These are phyloP conservation scores for Meandrina meandrites DNA, from an alignment of 92 coral and sea anemone genomes.

Conservation along the genomic window DNA sequence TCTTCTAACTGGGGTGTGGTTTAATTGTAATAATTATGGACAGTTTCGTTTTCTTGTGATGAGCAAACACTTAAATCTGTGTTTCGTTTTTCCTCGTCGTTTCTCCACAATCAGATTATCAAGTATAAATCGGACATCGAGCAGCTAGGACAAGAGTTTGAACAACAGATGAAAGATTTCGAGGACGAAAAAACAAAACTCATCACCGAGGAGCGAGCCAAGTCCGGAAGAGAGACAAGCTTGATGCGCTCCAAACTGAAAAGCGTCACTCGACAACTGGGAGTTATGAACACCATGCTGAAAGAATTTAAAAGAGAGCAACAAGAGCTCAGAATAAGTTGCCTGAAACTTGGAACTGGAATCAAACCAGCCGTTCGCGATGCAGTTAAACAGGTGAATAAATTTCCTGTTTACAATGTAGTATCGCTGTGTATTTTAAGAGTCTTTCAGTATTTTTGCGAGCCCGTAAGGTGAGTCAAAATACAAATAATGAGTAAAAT, in stretches of 20 bases:
- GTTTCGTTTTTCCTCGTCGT: no score
- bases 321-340: slow-evolving; percentile 71
- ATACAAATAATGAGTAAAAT: no score
- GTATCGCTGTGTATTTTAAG: no score
- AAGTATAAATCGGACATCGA: slow-evolving; percentile 56
- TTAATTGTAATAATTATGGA: not conserved
- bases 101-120: slow-evolving; percentile 29
- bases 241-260: slow-evolving; percentile 63
- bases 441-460: no score
- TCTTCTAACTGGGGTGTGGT: no score
- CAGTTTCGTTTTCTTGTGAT: not conserved
- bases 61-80: not conserved
- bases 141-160: slow-evolving; percentile 39
- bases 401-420: not conserved
- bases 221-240: slow-evolving; percentile 44
- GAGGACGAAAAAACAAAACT: slow-evolving; percentile 41
- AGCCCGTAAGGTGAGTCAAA: no score
- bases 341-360: slow-evolving; percentile 74
- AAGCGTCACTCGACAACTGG: slow-evolving; percentile 43
- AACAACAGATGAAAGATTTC: slow-evolving; percentile 37
- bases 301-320: slow-evolving; percentile 74
- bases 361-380: slow-evolving; percentile 80
- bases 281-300: slow-evolving; percentile 45
- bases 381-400: slow-evolving; percentile 64
- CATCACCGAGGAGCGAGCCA: slow-evolving; percentile 48